These are phyloP conservation scores for Leptodactylus fuscus DNA, from an alignment of 2,113 vertebrate genomes.

Conservation along the genomic window DNA sequence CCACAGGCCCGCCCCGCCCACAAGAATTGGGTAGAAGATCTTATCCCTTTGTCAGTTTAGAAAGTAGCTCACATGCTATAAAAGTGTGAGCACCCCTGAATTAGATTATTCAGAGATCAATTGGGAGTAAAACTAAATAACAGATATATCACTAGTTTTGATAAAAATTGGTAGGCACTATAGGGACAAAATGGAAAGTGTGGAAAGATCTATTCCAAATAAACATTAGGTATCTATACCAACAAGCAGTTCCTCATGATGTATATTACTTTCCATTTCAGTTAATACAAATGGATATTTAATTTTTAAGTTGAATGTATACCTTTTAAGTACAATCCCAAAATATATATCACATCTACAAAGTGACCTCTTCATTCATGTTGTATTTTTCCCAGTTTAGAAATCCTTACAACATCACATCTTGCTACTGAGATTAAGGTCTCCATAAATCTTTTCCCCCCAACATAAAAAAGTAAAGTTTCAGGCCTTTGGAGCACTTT, in stretches of 20 bases:
- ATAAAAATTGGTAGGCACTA: no score
- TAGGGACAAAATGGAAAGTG: no score
- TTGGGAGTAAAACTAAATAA: background rate
- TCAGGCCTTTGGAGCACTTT: conserved; percentile 35
- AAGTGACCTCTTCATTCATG: conserved; percentile 15
- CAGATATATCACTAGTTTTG: background rate
- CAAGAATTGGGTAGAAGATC: no score
- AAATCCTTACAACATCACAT: conserved; percentile 41
- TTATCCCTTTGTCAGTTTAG: no score
- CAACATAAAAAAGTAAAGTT: conserved; percentile 11
- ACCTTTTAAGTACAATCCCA: background rate
- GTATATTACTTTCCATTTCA: background rate
- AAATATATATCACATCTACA: background rate
- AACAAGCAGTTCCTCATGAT: background rate
- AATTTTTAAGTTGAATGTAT: background rate
- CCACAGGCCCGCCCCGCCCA: no score
- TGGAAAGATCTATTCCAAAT: no score
- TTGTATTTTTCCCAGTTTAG: conserved; percentile 1
- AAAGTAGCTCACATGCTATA: no score
- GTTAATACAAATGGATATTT: background rate
- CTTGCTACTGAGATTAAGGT: conserved; percentile 24
- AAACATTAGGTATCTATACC: background rate
- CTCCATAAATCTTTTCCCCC: conserved; percentile 5
- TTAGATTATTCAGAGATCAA: background rate
- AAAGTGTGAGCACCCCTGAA: no score